phyloP scores from a whole-genome alignment of 2,888 invertebrate genomes.

The Protonemura montana region DNA sequence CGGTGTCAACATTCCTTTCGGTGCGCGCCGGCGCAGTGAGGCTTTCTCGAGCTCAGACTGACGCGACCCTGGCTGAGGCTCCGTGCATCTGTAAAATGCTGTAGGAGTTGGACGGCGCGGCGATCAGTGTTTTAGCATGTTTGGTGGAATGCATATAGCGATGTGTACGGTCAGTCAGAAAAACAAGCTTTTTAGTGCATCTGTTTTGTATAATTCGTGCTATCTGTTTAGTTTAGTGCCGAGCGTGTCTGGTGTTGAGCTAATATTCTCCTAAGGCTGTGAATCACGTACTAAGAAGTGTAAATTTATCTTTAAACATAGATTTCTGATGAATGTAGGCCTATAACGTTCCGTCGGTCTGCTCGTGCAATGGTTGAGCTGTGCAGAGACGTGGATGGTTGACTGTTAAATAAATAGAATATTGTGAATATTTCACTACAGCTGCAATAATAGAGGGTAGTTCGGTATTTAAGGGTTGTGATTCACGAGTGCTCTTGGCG shows the following conservation, averaged over 20 bases:
- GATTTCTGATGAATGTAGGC: conserved; percentile 22
- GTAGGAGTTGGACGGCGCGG: background rate
- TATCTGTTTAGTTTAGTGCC: conserved; percentile 42
- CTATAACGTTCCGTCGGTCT: background rate
- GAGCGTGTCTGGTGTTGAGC: conserved; percentile 32
- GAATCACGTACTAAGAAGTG: conserved; percentile 21
- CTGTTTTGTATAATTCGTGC: conserved; percentile 43
- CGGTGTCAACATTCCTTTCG: conserved; percentile 28
- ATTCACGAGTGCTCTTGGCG: conserved; percentile 17
- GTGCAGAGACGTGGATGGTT: conserved; percentile 21
- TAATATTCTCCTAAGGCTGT: conserved; percentile 22
- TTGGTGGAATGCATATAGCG: conserved; percentile 12
- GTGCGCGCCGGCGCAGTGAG: background rate
- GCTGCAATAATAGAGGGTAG: background rate
- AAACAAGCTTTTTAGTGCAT: conserved; percentile 43
- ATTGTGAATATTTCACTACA: conserved; percentile 3
- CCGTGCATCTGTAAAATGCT: conserved; percentile 7
- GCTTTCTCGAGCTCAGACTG: conserved; percentile 9
- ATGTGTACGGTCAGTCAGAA: conserved; percentile 9
- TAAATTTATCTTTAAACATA: background rate
- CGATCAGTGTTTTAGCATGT: conserved; percentile 12
- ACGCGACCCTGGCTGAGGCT: conserved; percentile 3
- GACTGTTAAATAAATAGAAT: background rate
- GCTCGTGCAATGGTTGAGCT: background rate
- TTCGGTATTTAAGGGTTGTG: conserved; percentile 1